phyloP scores from a whole-genome alignment of 2,113 vertebrate species.

The Brachypodius melanocephalos region DNA sequence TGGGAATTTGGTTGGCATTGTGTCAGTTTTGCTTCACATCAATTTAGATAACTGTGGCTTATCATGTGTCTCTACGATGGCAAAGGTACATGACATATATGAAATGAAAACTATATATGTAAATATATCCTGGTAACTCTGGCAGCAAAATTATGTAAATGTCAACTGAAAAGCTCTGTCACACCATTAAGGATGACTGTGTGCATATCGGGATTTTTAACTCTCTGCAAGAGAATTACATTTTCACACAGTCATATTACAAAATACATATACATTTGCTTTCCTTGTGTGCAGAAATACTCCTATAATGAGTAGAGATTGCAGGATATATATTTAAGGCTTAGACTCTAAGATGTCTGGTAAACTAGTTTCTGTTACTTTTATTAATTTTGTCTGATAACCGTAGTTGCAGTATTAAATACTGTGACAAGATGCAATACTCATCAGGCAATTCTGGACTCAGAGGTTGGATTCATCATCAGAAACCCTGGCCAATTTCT shows the following conservation, averaged over 20 bases:
- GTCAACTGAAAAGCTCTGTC: not conserved
- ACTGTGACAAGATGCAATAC: not conserved
- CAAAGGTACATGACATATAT: not conserved
- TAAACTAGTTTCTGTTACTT: not conserved
- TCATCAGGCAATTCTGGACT: not conserved
- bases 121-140: not conserved
- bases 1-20: slow-evolving; percentile 14
- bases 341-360: not conserved
- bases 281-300: not conserved
- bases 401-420: not conserved
- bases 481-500: not conserved
- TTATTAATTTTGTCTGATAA: not conserved
- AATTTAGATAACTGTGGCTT: not conserved
- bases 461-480: not conserved
- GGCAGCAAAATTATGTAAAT: not conserved
- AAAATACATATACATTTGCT: not conserved
- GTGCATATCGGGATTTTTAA: not conserved
- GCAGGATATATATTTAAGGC: not conserved
- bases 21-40: slow-evolving; percentile 22
- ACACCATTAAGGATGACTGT: not conserved
- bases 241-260: not conserved
- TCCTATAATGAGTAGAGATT: not conserved
- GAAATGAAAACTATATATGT: not conserved
- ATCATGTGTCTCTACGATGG: not conserved
- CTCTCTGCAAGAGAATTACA: not conserved